phyloP scores from a whole-genome alignment of 2,888 invertebrate species.

The Cenopis cana region DNA sequence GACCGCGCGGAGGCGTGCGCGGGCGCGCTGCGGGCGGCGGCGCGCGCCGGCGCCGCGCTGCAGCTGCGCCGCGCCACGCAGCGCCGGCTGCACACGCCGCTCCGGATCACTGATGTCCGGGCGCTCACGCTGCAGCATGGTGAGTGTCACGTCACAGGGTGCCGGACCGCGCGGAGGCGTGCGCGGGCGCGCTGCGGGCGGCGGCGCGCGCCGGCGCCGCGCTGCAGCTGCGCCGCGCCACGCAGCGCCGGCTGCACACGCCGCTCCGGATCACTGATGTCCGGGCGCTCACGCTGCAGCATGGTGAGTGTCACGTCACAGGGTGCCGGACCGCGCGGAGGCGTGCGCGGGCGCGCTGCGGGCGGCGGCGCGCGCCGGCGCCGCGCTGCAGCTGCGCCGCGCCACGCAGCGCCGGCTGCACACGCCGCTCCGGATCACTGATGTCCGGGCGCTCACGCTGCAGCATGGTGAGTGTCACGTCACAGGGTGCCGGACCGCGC shows the following conservation, averaged over 20 bases:
- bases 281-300: slow-evolving; percentile 61
- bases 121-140: slow-evolving; percentile 68
- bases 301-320: slow-evolving; percentile 58
- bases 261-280: slow-evolving; percentile 82
- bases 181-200: too few relatives aligned
- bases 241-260: slow-evolving; percentile 85
- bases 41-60: too few relatives aligned
- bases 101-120: slow-evolving; percentile 76
- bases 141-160: slow-evolving; percentile 47
- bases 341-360: too few relatives aligned
- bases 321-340: neutral
- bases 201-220: too few relatives aligned
- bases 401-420: slow-evolving; percentile 88
- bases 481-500: neutral
- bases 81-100: slow-evolving; percentile 84
- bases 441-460: slow-evolving; percentile 59
- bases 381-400: too few relatives aligned
- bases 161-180: too few relatives aligned
- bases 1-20: too few relatives aligned
- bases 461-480: slow-evolving; percentile 61
- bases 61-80: slow-evolving; percentile 91
- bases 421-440: slow-evolving; percentile 83
- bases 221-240: too few relatives aligned
- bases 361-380: too few relatives aligned
- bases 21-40: too few relatives aligned